Conservation (phyloP, 2,113 vertebrate genomes). For the Danio rerio region DNA sequence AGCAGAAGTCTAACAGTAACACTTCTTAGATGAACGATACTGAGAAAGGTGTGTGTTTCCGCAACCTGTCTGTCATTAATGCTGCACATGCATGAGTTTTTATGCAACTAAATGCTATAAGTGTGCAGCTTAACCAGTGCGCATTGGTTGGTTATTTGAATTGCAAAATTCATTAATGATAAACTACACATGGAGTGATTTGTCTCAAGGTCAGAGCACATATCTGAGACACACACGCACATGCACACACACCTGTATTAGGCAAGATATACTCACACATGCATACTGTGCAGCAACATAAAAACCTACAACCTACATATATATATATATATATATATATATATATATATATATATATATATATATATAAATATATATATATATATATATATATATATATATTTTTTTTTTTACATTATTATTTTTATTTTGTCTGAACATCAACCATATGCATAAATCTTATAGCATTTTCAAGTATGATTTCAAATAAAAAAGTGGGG, state of each 20-base stretch:
- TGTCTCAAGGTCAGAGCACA: not conserved
- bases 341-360: too few relatives aligned
- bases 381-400: too few relatives aligned
- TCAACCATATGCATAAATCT: too few relatives aligned
- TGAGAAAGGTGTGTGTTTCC: slow-evolving; percentile 2
- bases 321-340: too few relatives aligned
- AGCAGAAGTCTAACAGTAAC: too few relatives aligned
- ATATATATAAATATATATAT: too few relatives aligned
- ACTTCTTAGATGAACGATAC: not conserved
- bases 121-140: not conserved
- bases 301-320: not conserved
- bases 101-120: not conserved
- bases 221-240: not conserved
- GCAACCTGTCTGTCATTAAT: slow-evolving; percentile 1
- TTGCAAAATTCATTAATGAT: slow-evolving; percentile 38
- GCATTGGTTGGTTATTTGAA: not conserved
- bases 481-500: too few relatives aligned
- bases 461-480: too few relatives aligned
- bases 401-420: too few relatives aligned
- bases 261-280: not conserved
- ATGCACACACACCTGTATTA: slow-evolving; percentile 1
- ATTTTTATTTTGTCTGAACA: too few relatives aligned
- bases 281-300: not conserved
- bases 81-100: not conserved
- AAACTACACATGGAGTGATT: not conserved